Evolutionary conservation across 2,888 invertebrate species (phyloP).

Genomic region (Apeira syringaria): DNA sequence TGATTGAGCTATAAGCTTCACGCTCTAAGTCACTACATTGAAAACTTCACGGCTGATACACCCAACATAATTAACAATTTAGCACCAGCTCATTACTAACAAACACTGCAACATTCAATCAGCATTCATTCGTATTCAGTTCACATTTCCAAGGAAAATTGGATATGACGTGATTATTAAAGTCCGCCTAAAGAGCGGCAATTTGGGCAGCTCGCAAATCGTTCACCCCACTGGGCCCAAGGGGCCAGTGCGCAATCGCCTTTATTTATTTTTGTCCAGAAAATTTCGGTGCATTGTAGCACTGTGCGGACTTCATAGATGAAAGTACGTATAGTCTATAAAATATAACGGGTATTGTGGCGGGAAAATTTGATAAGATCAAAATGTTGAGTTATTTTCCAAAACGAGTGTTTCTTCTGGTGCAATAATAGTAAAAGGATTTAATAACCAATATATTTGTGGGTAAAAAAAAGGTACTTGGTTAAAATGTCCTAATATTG

Average conservation of each 20-base stretch:
- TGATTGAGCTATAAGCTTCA: conserved; percentile 7
- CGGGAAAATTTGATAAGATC: too few relatives aligned
- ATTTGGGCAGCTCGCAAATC: conserved; percentile 73
- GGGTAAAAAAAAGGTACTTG: too few relatives aligned
- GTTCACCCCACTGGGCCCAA: conserved; percentile 59
- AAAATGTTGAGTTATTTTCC: too few relatives aligned
- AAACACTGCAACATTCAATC: conserved; percentile 57
- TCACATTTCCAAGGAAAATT: conserved; percentile 67
- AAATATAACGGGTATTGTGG: too few relatives aligned
- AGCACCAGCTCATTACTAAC: conserved; percentile 32
- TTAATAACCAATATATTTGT: too few relatives aligned
- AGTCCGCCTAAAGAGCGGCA: conserved; percentile 74
- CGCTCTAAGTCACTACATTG: conserved; percentile 1
- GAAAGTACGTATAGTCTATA: too few relatives aligned
- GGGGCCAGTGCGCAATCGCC: conserved; percentile 42
- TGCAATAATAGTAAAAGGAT: too few relatives aligned
- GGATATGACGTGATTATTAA: conserved; percentile 80
- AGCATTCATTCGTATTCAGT: conserved; percentile 66
- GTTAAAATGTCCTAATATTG: too few relatives aligned
- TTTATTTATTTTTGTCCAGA: conserved; percentile 57
- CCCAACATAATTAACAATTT: conserved; percentile 11
- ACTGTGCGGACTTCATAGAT: conserved; percentile 29
- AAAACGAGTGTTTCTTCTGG: too few relatives aligned
- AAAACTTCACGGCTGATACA: conserved; percentile 5
- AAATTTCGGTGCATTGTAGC: conserved; percentile 28